These are phyloP conservation scores for Cyclopterus lumpus DNA, from an alignment of 2,797 vertebrate species.

Conservation along the genomic window DNA sequence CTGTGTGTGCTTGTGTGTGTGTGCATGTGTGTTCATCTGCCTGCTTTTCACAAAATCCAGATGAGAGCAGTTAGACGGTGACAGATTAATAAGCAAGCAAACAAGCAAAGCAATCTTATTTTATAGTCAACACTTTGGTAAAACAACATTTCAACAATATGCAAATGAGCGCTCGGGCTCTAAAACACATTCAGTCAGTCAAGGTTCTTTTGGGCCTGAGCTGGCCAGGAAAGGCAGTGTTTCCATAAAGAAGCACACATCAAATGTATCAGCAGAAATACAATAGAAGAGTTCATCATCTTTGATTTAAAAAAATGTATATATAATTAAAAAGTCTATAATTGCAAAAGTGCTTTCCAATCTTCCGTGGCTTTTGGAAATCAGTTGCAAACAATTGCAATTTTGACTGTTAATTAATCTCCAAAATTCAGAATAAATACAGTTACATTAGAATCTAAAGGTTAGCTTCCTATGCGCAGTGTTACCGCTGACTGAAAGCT, in stretches of 20 bases:
- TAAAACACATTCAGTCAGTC: conserved; percentile 26
- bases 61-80: neutral
- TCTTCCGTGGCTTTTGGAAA: neutral
- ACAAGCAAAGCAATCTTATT: neutral
- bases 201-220: conserved; percentile 32
- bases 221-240: conserved; percentile 1
- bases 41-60: neutral
- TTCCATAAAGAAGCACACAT: neutral
- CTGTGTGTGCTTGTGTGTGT: neutral
- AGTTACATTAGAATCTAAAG: neutral
- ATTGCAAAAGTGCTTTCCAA: neutral
- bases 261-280: conserved; percentile 1
- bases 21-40: neutral
- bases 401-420: neutral
- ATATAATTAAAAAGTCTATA: neutral
- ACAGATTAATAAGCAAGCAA: neutral
- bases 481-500: no score
- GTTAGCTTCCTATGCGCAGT: neutral
- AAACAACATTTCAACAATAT: conserved; percentile 9
- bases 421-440: neutral
- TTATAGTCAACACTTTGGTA: conserved; percentile 11
- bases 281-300: neutral
- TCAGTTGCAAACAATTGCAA: neutral
- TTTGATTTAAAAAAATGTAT: conserved; percentile 2
- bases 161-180: conserved; percentile 34